Evolutionary conservation across 2,888 invertebrate genomes (phyloP).

Genomic region (Odontothrips loti): DNA sequence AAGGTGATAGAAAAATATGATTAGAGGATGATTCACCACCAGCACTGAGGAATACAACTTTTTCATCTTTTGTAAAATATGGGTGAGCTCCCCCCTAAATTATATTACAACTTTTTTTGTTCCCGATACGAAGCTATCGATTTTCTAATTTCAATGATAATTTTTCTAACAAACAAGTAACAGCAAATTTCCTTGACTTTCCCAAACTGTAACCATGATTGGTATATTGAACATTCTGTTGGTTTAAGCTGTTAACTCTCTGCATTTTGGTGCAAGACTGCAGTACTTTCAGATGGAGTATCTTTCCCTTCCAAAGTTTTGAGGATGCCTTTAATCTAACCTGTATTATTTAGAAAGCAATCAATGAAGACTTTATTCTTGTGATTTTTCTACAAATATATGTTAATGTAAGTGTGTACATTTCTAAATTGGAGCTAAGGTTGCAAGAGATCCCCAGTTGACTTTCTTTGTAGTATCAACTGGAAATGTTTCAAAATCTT

Average conservation of each 20-base stretch:
- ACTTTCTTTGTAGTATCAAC: too few species aligned
- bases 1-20: too few species aligned
- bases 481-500: not conserved
- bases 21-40: too few species aligned
- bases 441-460: not conserved
- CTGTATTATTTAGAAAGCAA: conserved; percentile 16
- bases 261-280: not conserved
- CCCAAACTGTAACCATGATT: not conserved
- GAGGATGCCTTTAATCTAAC: not conserved
- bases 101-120: too few species aligned
- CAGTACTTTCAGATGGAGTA: not conserved
- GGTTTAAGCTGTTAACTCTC: not conserved
- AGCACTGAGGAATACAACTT: too few species aligned
- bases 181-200: not conserved
- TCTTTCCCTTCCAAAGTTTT: not conserved
- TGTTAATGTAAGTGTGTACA: not conserved
- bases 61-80: too few species aligned
- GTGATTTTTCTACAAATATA: conserved; percentile 23
- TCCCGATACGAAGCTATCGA: too few species aligned
- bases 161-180: not conserved
- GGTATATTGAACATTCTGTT: not conserved
- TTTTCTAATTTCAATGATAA: not conserved
- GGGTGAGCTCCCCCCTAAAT: too few species aligned
- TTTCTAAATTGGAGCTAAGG: not conserved
- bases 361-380: conserved; percentile 21